Evolutionary conservation across 2,113 vertebrate genomes (phyloP).

Genomic region (Carassius auratus): DNA sequence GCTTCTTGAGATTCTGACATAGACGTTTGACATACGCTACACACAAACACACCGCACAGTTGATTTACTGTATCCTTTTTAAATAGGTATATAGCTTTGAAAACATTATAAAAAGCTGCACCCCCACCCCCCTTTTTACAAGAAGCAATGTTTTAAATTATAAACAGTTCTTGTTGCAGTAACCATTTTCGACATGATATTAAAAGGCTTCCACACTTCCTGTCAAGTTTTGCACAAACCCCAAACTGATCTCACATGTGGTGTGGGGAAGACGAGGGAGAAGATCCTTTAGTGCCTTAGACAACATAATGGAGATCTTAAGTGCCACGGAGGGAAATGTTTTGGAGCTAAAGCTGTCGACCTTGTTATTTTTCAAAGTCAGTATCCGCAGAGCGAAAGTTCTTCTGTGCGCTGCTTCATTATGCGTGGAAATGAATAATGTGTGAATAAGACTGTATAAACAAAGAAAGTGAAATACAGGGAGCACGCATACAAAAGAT

Average conservation of each 20-base stretch:
- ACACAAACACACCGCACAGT: conserved; percentile 9
- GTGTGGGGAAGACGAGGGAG: conserved; percentile 62
- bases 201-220: conserved; percentile 54
- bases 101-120: conserved; percentile 24
- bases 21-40: neutral
- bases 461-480: conserved; percentile 60
- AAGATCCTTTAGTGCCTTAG: conserved; percentile 61
- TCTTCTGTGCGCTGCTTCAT: conserved; percentile 65
- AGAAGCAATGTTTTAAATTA: conserved; percentile 28
- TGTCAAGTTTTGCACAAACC: conserved; percentile 60
- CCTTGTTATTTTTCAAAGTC: conserved; percentile 68
- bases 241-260: conserved; percentile 50
- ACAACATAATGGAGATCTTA: conserved; percentile 72
- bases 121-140: neutral
- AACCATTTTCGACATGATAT: conserved; percentile 53
- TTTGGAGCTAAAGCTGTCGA: conserved; percentile 72
- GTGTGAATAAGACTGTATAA: conserved; percentile 69
- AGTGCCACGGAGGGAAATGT: conserved; percentile 67
- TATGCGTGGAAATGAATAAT: conserved; percentile 73
- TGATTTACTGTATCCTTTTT: conserved; percentile 44
- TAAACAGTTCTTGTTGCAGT: conserved; percentile 52
- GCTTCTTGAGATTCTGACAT: conserved; percentile 15
- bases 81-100: conserved; percentile 33
- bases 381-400: conserved; percentile 61
- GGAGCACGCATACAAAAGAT: conserved; percentile 62